A percentile compares a stretch with the other conserved stretches of the same genome.
phyloP scores from a whole-genome alignment of 2,113 vertebrate genomes.

The Axis porcinus region DNA sequence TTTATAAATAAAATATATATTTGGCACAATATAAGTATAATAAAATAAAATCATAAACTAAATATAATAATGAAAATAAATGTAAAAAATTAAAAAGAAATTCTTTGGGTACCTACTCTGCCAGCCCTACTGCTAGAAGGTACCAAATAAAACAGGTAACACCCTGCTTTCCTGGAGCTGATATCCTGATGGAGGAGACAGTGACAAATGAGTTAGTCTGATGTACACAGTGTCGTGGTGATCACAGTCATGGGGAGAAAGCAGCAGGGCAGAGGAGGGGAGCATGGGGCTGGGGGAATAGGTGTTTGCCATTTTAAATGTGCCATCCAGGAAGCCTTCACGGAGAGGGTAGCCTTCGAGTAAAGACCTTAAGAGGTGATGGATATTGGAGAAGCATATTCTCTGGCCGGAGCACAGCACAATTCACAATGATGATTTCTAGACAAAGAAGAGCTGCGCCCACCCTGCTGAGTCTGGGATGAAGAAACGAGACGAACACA shows the following conservation, averaged over 20 bases:
- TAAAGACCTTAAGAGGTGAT: not conserved
- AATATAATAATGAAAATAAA: not conserved
- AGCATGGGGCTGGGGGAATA: not conserved
- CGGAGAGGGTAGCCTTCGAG: not conserved
- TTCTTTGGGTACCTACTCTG: not conserved
- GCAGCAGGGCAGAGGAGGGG: not conserved
- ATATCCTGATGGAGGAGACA: not conserved
- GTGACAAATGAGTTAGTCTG: not conserved
- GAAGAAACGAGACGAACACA: not conserved
- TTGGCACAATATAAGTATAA: too few relatives aligned
- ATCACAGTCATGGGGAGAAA: not conserved
- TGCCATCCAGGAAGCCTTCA: not conserved
- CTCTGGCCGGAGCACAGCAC: not conserved
- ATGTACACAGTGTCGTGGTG: rapidly evolving
- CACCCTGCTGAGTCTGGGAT: not conserved
- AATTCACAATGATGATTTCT: not conserved
- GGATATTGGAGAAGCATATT: not conserved
- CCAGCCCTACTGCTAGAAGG: not conserved
- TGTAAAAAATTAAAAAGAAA: not conserved
- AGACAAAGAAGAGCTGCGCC: not conserved
- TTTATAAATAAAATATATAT: not conserved
- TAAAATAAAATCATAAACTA: not conserved
- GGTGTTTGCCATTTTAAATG: not conserved
- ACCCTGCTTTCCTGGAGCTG: not conserved
- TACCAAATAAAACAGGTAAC: not conserved